Evolutionary conservation across 2,113 vertebrate genomes (phyloP), one percentile per base, ranked within the genome.

Genomic region (Grus americana): DNA sequence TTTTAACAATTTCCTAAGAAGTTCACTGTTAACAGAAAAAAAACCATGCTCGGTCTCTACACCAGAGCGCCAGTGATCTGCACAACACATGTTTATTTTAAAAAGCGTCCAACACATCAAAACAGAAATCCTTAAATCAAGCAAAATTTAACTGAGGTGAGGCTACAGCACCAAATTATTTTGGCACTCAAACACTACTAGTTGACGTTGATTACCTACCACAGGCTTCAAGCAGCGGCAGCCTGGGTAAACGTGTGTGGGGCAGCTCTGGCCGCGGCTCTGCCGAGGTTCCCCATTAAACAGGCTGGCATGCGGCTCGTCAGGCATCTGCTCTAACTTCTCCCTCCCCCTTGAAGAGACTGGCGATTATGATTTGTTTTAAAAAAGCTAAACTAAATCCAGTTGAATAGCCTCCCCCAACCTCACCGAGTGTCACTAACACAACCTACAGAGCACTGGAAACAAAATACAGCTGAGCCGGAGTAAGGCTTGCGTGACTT

Each of bases 401-500:
- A 79, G 44, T 16, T 50, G 26, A 92, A 83, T 14, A 44, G 26
- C 32, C 29, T 86, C 36, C 72, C 66, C 42, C 66, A 88, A 70
- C 34, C 95, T 81, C 81, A 94, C 87, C 82, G 90, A 98, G 92
- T 63, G 95, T 87, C 67, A 95, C 91, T 92, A 93, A 87, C 73
- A 79, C 93, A 94, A 86, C 85, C 78, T 90, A 92, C 66, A 84
- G 93, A 95, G 94, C 80, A 87, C 92, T 94, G 58, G 95, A 83
- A 89, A 96, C 92, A 92, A 81, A 91, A 90, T 55, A 93, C 88
- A 90, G 92, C 80, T 75, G 88, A 97, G 95, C 36, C 81, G 80
- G 88, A 91, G 94, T 92, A 92, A 96, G 79, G 89, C 54, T 98
- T 98, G 95, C 81, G 95, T 98, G 98, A 98, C 97, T 98, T 92